Evolutionary conservation across 2,113 vertebrate genomes (phyloP).

Genomic region (Herpetotheres cachinnans): DNA sequence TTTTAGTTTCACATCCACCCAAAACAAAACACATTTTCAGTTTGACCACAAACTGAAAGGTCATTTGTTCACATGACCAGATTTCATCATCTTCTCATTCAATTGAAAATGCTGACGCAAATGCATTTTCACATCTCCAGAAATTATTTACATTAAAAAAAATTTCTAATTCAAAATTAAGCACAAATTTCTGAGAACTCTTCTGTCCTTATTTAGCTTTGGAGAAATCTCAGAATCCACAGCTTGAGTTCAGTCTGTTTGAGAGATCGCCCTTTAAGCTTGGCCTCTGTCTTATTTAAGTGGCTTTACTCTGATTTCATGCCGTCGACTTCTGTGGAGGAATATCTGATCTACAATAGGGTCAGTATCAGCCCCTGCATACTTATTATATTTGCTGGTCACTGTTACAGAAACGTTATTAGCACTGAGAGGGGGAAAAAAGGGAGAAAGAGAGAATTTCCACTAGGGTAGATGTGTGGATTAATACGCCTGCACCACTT

Average conservation of each 20-base stretch:
- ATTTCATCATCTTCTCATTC: neutral
- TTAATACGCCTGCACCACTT: slow-evolving; percentile 21
- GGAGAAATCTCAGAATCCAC: neutral
- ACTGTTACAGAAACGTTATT: neutral
- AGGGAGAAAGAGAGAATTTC: neutral
- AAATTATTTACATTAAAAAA: neutral
- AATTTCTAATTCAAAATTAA: neutral
- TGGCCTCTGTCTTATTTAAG: neutral
- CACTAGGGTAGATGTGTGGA: neutral
- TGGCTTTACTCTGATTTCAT: neutral
- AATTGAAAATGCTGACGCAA: neutral
- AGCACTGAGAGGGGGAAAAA: accelerated
- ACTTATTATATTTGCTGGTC: neutral
- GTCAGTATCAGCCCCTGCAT: neutral
- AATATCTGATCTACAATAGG: neutral
- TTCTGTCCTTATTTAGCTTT: neutral
- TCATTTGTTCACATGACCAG: neutral
- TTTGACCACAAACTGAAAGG: neutral
- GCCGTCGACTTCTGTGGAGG: neutral
- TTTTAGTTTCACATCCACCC: slow-evolving; percentile 6
- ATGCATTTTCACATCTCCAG: neutral
- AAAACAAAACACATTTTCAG: neutral
- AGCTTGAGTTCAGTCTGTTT: neutral
- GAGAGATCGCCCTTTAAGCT: neutral
- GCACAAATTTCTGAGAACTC: neutral